Base-by-base conservation (phyloP, 2,888 invertebrate species). In the Furcula furcula region DNA sequence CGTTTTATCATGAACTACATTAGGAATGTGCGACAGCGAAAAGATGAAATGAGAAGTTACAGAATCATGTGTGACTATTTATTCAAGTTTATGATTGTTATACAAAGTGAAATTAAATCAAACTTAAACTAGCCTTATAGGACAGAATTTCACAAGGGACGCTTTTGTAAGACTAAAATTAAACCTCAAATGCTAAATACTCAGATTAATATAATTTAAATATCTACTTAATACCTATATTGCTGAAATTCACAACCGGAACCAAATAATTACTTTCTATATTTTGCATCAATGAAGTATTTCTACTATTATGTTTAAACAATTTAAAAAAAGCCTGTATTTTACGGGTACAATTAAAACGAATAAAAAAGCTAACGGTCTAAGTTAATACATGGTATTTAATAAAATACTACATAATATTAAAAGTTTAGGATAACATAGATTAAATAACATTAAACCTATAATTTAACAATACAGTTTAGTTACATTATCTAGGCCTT, bases 171-270 rank as follows among this genome's bases (percentile, higher is more conserved):
- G 41, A 55, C 43, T 29, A 25, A 44, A 40, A 41, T 25, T 2
- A 38, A 46, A 52, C 33, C 29, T 28, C 26, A 23, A 41, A 40
- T 35, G 18, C 27, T 40, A 34, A 46, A 40, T 54, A 40, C 37
- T 51, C 35, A 29, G 34, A 30, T 46, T 26, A 41, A 27, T 14
- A 44, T 28, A 32, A 41, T 4, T 20, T 34, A 43, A 49, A 43
- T 36, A 2, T 16, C 9, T 54, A 47, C 42, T 52, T 55, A 52
- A 36, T 26, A 31, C 31, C 38, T 63, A 62, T 55, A 66, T 64
- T 66, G 57, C 69, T 63, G 65, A 40, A 48, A 58, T 56, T 71
- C 72, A 72, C 72, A 73, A 73, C 71, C 70, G 49, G 56, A 58
- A 64, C 59, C 40, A 56, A 61, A 55, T 33, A 32, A 33, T 16